Percentiles rank a stretch among this genome's conserved stretches.
phyloP scores from a whole-genome alignment of 2,888 invertebrate species.

The Dorcus parallelipipedus region DNA sequence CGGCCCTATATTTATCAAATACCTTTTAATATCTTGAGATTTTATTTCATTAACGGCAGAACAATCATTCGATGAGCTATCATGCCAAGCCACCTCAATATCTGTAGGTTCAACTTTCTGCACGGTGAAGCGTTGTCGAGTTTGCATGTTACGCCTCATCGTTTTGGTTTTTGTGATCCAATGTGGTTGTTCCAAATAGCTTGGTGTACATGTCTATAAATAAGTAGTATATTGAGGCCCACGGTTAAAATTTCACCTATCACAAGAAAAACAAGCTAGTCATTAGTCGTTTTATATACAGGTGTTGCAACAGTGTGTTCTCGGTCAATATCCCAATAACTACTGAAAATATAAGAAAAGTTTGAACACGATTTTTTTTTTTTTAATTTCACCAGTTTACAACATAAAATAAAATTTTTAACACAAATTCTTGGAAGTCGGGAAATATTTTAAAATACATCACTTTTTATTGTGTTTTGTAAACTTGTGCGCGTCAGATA shows the following conservation, averaged over 20 bases:
- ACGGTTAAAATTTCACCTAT: neutral
- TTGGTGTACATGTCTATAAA: constrained; percentile 49
- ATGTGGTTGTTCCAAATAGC: constrained; percentile 72
- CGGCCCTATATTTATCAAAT: too few relatives aligned
- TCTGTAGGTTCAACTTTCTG: constrained; percentile 78
- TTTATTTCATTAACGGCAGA: constrained; percentile 67
- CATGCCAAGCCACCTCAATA: constrained; percentile 82
- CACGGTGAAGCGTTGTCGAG: constrained; percentile 62
- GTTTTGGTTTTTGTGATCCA: constrained; percentile 78
- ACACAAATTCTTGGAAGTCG: too few relatives aligned
- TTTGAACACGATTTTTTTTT: too few relatives aligned
- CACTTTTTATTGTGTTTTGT: too few relatives aligned
- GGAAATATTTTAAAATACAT: too few relatives aligned
- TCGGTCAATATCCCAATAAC: too few relatives aligned
- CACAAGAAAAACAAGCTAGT: neutral
- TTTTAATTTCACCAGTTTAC: too few relatives aligned
- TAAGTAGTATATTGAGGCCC: constrained; percentile 26
- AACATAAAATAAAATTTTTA: too few relatives aligned
- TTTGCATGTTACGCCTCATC: constrained; percentile 55
- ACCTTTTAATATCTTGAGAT: constrained; percentile 74
- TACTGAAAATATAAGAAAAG: too few relatives aligned
- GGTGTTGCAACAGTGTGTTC: too few relatives aligned
- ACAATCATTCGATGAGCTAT: constrained; percentile 55
- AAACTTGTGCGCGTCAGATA: too few relatives aligned
- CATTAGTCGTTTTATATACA: too few relatives aligned